These are phyloP conservation scores for Ricordea florida DNA, from an alignment of 92 coral and sea anemone genomes.

Conservation along the genomic window DNA sequence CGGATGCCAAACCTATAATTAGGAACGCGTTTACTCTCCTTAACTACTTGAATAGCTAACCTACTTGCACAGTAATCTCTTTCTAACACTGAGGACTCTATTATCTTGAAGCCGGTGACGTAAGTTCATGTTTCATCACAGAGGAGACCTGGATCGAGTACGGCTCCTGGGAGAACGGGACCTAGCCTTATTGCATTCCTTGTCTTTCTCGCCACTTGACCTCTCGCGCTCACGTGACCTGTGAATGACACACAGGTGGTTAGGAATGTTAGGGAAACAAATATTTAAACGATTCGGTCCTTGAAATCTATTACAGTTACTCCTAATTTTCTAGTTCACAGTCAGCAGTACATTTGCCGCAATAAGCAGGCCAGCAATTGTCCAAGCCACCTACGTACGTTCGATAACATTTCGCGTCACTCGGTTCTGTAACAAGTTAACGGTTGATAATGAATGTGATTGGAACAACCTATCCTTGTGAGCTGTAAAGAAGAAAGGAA, in stretches of 20 bases:
- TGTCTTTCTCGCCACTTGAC: conserved; percentile 26
- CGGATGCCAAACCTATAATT: neutral
- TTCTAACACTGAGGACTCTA: neutral
- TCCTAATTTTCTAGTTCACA: no score
- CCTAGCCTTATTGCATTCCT: conserved; percentile 10
- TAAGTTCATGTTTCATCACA: no score
- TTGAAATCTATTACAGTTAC: no score
- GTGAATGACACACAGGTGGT: conserved; percentile 12
- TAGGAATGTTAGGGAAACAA: neutral
- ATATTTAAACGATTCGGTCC: no score
- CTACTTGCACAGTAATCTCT: conserved; percentile 18
- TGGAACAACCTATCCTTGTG: no score
- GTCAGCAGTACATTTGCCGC: no score
- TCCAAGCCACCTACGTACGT: no score
- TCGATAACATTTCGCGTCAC: no score
- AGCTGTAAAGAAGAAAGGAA: no score
- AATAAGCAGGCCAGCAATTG: no score
- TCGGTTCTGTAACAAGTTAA: no score
- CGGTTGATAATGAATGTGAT: no score
- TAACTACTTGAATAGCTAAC: conserved; percentile 12
- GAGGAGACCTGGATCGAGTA: conserved; percentile 55
- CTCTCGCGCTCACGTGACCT: conserved; percentile 66
- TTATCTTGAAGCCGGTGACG: neutral
- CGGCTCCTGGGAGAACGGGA: conserved; percentile 43
- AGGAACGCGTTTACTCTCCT: neutral